These are phyloP conservation scores for Xiphorhynchus erythropygius DNA, from an alignment of 2,797 vertebrate genomes.

Conservation along the genomic window DNA sequence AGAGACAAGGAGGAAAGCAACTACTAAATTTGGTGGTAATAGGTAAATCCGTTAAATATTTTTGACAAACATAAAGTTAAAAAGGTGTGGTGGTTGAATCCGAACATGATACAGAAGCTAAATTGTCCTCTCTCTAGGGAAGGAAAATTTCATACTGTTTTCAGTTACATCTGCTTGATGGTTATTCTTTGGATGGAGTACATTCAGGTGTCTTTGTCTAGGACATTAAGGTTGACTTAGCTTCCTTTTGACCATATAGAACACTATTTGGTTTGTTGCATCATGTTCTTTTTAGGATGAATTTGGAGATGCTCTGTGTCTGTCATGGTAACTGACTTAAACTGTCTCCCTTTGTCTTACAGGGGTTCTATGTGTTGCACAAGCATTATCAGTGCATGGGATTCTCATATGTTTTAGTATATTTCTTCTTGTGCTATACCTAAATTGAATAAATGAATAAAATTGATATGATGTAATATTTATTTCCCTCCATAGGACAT, in stretches of 20 bases:
- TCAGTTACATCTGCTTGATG: not conserved
- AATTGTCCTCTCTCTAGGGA: not conserved
- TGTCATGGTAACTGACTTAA: not conserved
- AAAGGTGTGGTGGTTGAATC: not conserved
- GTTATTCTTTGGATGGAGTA: not conserved
- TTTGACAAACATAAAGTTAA: not conserved
- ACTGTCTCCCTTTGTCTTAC: not conserved
- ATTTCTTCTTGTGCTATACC: not conserved
- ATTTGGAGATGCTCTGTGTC: not conserved
- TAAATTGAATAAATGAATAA: slow-evolving; percentile 17
- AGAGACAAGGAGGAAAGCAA: slow-evolving; percentile 93
- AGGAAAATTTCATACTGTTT: not conserved
- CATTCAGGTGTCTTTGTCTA: not conserved
- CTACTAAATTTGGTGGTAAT: slow-evolving; percentile 96
- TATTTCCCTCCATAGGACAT: slow-evolving; percentile 83
- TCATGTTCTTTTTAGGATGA: not conserved
- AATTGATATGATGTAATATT: not conserved
- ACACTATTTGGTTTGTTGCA: not conserved
- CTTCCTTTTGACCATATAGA: not conserved
- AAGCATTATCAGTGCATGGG: not conserved
- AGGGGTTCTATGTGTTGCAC: not conserved
- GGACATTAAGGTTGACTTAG: not conserved
- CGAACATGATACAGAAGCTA: not conserved
- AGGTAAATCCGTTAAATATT: slow-evolving; percentile 77
- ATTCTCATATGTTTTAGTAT: not conserved